Evolutionary conservation across 2,113 vertebrate species (phyloP).

Genomic region (Oryzias melastigma): DNA sequence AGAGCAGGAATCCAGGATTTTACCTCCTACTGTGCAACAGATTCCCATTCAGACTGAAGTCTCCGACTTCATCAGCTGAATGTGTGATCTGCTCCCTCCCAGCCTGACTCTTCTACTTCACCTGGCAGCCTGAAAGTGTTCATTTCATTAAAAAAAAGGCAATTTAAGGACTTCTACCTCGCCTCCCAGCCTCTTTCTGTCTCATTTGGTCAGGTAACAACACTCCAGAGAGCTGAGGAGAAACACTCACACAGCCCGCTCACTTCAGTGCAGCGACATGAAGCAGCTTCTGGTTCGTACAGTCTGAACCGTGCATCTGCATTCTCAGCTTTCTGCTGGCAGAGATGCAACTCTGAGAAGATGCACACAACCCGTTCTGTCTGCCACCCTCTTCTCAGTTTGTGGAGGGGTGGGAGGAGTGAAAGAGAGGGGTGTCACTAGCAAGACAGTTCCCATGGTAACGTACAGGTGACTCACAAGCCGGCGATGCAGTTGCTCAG

Average conservation of each 20-base stretch:
- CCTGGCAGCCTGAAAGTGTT: slow-evolving; percentile 3
- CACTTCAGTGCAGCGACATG: slow-evolving; percentile 50
- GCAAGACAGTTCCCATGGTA: slow-evolving; percentile 71
- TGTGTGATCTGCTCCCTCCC: not conserved
- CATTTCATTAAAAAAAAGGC: slow-evolving; percentile 8
- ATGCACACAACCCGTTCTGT: slow-evolving; percentile 22
- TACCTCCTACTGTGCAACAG: slow-evolving; percentile 41
- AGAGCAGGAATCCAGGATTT: slow-evolving; percentile 40
- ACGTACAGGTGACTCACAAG: slow-evolving; percentile 71
- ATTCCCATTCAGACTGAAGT: slow-evolving; percentile 28
- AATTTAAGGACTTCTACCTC: slow-evolving; percentile 3
- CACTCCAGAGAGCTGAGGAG: slow-evolving; percentile 30
- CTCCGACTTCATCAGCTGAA: slow-evolving; percentile 7
- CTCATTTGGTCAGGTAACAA: slow-evolving; percentile 48
- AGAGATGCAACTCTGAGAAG: slow-evolving; percentile 21
- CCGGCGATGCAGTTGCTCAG: slow-evolving; percentile 60
- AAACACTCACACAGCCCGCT: slow-evolving; percentile 57
- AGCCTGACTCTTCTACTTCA: slow-evolving; percentile 1
- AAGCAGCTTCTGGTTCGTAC: slow-evolving; percentile 19
- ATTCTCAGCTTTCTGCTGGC: slow-evolving; percentile 15
- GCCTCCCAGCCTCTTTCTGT: not conserved
- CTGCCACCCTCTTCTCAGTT: slow-evolving; percentile 31
- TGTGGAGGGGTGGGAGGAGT: not conserved
- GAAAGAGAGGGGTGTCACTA: slow-evolving; percentile 37
- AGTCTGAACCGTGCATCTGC: not conserved